Base-by-base conservation (phyloP, 2,113 vertebrate species). In the Gobio gobio region DNA sequence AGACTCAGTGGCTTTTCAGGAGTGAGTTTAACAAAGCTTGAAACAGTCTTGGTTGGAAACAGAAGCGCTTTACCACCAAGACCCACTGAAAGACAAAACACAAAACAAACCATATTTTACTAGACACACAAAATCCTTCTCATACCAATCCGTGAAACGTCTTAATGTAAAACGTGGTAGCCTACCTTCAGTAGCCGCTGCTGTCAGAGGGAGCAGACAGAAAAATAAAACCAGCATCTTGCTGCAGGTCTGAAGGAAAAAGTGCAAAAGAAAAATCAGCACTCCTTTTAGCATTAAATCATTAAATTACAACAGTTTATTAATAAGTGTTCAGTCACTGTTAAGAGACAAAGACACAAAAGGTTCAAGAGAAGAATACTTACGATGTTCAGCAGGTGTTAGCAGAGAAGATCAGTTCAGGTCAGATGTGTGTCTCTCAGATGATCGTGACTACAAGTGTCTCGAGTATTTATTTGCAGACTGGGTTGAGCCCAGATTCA, bases 31-130 rank as follows among this genome's bases (percentile, higher is more conserved):
- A 94, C 94, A 16, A 89, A 95, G 87, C 93, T 93, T 84, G 89
- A 90, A 87, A 93, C 91, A 0, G 94, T 93, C 90, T 93, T 89
- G 10, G 90, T 92, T 0, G 93, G 95, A 79, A 95, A 95, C 72
- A 94, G 83, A 85, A 95, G 89, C 24, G 90, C 89, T 85, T 94
- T 94, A 12, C 90, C 89, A 0, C 63, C 56, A 43, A 95, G 89
- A 86, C 93, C 94, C 83, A 86, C 91, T 93, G 66, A 22, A 66
- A 66, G 45, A n/a, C n/a, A n/a, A n/a, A n/a, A n/a, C n/a, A 54
- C 24, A 77, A 84, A 40, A 64, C 33, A 68, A 20, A 9, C 1
- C 3, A 36, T 36, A 2, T 8, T 64, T 29, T 3, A 51, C 3
- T 3, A 16, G 18, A 29, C 3, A 40, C 20, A 7, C 20, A 22